Percentiles rank a stretch among this genome's conserved stretches.
Evolutionary conservation across 2,888 invertebrate genomes (phyloP).

Genomic region (Sepioteuthis lessoniana): DNA sequence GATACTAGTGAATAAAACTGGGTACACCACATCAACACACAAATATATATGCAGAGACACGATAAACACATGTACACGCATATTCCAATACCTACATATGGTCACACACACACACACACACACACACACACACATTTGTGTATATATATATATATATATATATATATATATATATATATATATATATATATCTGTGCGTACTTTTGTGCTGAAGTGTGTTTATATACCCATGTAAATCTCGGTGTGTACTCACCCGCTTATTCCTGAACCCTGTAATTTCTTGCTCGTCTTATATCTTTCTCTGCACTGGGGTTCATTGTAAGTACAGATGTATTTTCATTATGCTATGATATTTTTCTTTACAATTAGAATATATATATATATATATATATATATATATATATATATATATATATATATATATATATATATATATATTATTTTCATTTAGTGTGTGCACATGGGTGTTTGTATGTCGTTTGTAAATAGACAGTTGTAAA

Average conservation of each 20-base stretch:
- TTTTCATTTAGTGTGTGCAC: background rate
- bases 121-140: background rate
- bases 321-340: background rate
- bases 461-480: too few species aligned
- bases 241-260: background rate
- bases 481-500: background rate
- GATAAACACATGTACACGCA: too few species aligned
- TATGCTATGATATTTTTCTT: background rate
- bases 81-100: too few species aligned
- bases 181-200: background rate
- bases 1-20: too few species aligned
- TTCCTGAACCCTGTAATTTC: background rate
- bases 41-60: background rate
- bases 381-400: background rate
- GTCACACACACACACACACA: background rate
- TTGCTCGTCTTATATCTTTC: background rate
- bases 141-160: background rate
- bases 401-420: background rate
- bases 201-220: background rate
- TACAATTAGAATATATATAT: background rate
- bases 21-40: background rate
- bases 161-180: background rate
- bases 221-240: background rate
- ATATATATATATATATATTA: background rate
- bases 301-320: background rate